Evolutionary conservation across 2,888 invertebrate genomes (phyloP).

Genomic region (Apantesis nais): DNA sequence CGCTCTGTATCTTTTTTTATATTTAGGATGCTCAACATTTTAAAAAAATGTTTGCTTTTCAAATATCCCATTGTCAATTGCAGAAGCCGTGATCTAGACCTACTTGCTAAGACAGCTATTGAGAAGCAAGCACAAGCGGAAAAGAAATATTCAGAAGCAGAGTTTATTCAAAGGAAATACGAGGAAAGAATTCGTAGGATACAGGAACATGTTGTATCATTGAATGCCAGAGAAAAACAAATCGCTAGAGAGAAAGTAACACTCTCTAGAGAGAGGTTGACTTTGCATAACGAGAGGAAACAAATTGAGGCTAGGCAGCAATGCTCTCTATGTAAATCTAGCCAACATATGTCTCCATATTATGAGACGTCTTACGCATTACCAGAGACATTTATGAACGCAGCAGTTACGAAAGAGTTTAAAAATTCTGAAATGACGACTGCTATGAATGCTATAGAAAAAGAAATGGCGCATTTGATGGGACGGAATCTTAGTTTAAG

Average conservation of each 20-base stretch:
- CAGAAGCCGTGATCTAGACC: conserved; percentile 80
- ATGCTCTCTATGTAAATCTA: conserved; percentile 75
- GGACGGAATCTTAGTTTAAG: conserved; percentile 64
- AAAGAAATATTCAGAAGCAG: conserved; percentile 83
- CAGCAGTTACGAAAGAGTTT: conserved; percentile 68
- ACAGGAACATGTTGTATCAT: conserved; percentile 84
- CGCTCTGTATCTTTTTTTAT: background rate
- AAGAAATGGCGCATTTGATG: conserved; percentile 73
- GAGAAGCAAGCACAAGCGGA: conserved; percentile 87
- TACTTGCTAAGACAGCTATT: conserved; percentile 83
- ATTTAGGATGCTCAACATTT: background rate
- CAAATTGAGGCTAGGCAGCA: conserved; percentile 74
- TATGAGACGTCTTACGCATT: conserved; percentile 57
- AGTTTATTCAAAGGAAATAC: conserved; percentile 82
- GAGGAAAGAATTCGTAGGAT: conserved; percentile 85
- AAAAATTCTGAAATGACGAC: conserved; percentile 57
- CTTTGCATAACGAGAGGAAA: conserved; percentile 82
- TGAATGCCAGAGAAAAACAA: conserved; percentile 85
- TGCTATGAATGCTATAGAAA: conserved; percentile 70
- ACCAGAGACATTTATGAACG: conserved; percentile 61
- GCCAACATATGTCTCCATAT: conserved; percentile 60
- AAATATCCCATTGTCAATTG: conserved; percentile 30
- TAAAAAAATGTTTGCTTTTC: background rate
- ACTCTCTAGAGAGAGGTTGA: conserved; percentile 85
- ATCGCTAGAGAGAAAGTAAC: conserved; percentile 87